Evolutionary conservation across 2,113 vertebrate species (phyloP).

Genomic region (Odocoileus virginianus): DNA sequence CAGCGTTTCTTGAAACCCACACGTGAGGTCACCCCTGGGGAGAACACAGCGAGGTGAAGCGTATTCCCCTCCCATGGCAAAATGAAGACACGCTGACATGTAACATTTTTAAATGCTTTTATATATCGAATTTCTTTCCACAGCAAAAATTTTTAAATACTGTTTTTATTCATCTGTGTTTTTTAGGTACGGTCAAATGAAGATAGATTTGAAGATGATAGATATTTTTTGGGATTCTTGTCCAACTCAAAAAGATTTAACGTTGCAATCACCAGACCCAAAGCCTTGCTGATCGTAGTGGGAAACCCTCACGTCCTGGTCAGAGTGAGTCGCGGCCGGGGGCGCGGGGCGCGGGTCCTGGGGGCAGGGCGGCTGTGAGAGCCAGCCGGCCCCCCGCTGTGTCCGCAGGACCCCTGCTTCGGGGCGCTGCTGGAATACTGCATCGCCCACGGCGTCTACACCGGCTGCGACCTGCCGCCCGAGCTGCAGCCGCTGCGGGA

Average conservation of each 20-base stretch:
- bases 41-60: rapidly evolving
- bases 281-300: constrained; percentile 91
- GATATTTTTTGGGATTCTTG: constrained; percentile 87
- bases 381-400: rapidly evolving
- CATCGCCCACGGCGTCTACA: constrained; percentile 84
- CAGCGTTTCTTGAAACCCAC: background rate
- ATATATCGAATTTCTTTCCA: background rate
- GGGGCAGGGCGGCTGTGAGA: background rate
- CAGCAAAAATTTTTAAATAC: background rate
- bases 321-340: constrained; percentile 75
- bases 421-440: constrained; percentile 89
- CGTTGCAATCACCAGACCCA: constrained; percentile 93
- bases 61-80: background rate
- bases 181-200: constrained; percentile 92
- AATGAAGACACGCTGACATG: background rate
- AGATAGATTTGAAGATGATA: constrained; percentile 78
- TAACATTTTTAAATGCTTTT: background rate
- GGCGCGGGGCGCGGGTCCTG: background rate
- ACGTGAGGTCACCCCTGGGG: rapidly evolving
- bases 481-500: constrained; percentile 75
- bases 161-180: background rate
- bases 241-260: constrained; percentile 95
- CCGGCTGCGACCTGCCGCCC: constrained; percentile 89
- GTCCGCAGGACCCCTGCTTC: constrained; percentile 89
- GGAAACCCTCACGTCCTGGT: constrained; percentile 94